phyloP scores from a whole-genome alignment of 2,113 vertebrate species.

The Neoarius graeffei region DNA sequence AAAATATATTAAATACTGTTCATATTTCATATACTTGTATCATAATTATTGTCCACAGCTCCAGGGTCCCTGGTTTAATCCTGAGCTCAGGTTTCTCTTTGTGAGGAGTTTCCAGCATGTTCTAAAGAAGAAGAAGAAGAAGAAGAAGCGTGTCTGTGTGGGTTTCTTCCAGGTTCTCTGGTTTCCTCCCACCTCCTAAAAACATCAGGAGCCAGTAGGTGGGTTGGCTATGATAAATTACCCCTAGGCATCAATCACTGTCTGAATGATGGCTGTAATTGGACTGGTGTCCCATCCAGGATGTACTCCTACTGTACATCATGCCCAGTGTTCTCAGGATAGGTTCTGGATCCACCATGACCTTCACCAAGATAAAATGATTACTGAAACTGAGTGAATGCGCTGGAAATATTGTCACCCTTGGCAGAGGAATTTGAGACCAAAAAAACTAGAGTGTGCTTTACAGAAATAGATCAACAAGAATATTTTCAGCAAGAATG shows the following conservation, averaged over 20 bases:
- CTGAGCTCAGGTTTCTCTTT: not conserved
- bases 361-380: not conserved
- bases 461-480: not conserved
- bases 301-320: not conserved
- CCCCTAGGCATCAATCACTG: not conserved
- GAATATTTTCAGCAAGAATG: not conserved
- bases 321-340: not conserved
- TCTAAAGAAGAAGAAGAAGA: not conserved
- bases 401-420: not conserved
- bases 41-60: not conserved
- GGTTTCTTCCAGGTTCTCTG: not conserved
- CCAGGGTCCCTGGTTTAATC: not conserved
- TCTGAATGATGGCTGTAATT: not conserved
- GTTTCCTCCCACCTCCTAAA: not conserved
- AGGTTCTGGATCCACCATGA: not conserved
- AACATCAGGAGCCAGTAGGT: not conserved
- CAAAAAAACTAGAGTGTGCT: not conserved
- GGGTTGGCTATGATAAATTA: not conserved
- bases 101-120: not conserved
- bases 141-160: not conserved
- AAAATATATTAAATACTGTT: not conserved
- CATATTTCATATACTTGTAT: not conserved
- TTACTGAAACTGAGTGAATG: not conserved
- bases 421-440: not conserved
- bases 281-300: not conserved